Base-by-base conservation (phyloP, 2,888 invertebrate species). In the Thecophora atra region DNA sequence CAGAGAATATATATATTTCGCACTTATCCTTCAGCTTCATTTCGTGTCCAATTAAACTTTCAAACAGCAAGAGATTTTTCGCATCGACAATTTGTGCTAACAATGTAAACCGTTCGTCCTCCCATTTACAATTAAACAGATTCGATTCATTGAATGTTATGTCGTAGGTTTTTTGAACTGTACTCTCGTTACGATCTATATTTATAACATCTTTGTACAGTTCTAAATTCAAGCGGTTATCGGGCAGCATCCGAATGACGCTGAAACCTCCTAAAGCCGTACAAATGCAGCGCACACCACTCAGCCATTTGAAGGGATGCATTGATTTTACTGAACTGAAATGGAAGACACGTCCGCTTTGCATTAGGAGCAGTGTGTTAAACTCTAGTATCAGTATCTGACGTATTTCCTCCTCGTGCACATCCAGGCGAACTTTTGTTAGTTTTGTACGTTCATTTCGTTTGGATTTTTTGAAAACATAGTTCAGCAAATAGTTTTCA, bases 251-350 rank as follows among this genome's bases (percentile, higher is more conserved):
- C 5, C 81, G 80, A 11, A 86, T 85, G 2, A 85, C 75, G 70
- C 81, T 82, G 70, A 86, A 86, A n/a, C 83, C 84, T 1, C 75
- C 67, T 0, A 72, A 21, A 0, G 79, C 78, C 0, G 73, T 64
- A 3, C 81, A 73, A 44, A 86, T 76, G 26, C 82, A 83, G 3
- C 82, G 80, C 0, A 86, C 81, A 4, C 81, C 82, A 0, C 44
- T 76, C 0, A 86, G 69, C 83, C 84, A 83, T 30, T 77, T 75
- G 13, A 86, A 75, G 15, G 72, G 73, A 72, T 83, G 82, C 69
- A 85, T 76, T 0, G 82, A 81, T 74, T 85, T 84, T 1, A 83
- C 81, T 0, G 85, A 85, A 3, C 82, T 80, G 74, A 85, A 86
- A 69, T 83, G 84, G 72, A 82, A 83, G 26, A 85, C 78, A 13